Evolutionary conservation across 2,113 vertebrate genomes (phyloP).

Genomic region (Ploceus nigricollis): DNA sequence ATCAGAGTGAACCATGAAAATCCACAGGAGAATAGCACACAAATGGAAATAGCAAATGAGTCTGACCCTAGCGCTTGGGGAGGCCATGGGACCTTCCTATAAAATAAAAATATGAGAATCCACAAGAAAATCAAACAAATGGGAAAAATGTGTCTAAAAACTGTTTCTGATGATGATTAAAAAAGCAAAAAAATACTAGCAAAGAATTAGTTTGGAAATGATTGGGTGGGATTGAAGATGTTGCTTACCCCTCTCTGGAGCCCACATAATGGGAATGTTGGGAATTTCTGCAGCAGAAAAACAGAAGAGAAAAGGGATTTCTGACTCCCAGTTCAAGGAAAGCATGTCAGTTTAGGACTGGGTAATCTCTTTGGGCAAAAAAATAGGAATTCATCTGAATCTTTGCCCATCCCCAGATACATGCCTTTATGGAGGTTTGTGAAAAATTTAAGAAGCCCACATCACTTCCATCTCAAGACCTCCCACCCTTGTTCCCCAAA

Average conservation of each 20-base stretch:
- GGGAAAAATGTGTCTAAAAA: constrained; percentile 72
- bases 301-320: constrained; percentile 87
- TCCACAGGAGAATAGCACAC: constrained; percentile 75
- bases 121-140: constrained; percentile 79
- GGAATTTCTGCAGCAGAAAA: constrained; percentile 87
- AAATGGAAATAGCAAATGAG: constrained; percentile 77
- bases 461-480: constrained; percentile 62
- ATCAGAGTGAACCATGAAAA: constrained; percentile 69
- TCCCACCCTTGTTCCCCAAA: constrained; percentile 57
- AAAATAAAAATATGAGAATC: constrained; percentile 76
- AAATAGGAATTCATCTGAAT: constrained; percentile 73
- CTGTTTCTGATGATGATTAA: constrained; percentile 69
- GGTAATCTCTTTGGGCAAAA: constrained; percentile 69
- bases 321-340: constrained; percentile 84
- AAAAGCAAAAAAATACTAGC: constrained; percentile 78
- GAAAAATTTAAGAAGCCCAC: constrained; percentile 72
- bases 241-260: constrained; percentile 86
- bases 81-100: constrained; percentile 70
- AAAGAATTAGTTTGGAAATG: constrained; percentile 80
- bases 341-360: constrained; percentile 77
- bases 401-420: constrained; percentile 71
- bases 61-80: constrained; percentile 70
- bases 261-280: constrained; percentile 86
- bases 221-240: constrained; percentile 82
- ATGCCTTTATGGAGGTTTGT: constrained; percentile 65